Conservation (phyloP, 2,888 invertebrate genomes). For the Exocentrus adspersus region DNA sequence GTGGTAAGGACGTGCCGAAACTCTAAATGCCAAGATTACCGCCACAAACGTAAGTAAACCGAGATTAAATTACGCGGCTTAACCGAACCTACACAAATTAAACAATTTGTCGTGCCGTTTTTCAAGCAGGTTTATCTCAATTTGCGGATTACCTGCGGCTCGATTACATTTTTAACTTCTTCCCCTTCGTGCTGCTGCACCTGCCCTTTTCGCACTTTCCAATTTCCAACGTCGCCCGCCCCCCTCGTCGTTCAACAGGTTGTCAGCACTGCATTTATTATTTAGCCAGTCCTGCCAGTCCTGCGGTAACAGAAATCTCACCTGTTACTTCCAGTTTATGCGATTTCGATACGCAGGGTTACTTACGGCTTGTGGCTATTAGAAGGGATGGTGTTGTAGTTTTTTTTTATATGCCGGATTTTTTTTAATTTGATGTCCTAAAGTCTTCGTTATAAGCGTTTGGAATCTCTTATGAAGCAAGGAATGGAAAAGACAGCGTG, state of each 20-base stretch:
- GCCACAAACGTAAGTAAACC: slow-evolving; percentile 38
- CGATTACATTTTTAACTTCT: slow-evolving; percentile 50
- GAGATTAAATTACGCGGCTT: slow-evolving; percentile 47
- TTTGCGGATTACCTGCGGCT: slow-evolving; percentile 51
- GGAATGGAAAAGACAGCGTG: too few species aligned
- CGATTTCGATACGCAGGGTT: background rate
- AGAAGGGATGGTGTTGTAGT: too few species aligned
- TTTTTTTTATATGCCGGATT: too few species aligned
- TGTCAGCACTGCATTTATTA: slow-evolving; percentile 55
- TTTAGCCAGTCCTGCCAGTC: slow-evolving; percentile 49
- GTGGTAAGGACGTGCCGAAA: slow-evolving; percentile 27
- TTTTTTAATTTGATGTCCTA: too few species aligned
- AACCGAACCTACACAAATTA: slow-evolving; percentile 54
- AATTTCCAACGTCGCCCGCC: slow-evolving; percentile 41
- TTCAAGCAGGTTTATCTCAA: slow-evolving; percentile 53
- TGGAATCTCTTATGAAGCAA: too few species aligned
- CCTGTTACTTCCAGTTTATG: slow-evolving; percentile 21
- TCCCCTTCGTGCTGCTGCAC: slow-evolving; percentile 14
- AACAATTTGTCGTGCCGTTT: slow-evolving; percentile 51
- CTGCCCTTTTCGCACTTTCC: slow-evolving; percentile 16
- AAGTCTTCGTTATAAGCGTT: too few species aligned
- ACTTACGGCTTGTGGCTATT: too few species aligned
- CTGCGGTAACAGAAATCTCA: slow-evolving; percentile 5
- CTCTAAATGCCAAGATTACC: slow-evolving; percentile 32
- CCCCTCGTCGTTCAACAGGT: slow-evolving; percentile 61